Evolutionary conservation across 2,113 vertebrate species (phyloP).

Genomic region (Callaeas wilsoni): DNA sequence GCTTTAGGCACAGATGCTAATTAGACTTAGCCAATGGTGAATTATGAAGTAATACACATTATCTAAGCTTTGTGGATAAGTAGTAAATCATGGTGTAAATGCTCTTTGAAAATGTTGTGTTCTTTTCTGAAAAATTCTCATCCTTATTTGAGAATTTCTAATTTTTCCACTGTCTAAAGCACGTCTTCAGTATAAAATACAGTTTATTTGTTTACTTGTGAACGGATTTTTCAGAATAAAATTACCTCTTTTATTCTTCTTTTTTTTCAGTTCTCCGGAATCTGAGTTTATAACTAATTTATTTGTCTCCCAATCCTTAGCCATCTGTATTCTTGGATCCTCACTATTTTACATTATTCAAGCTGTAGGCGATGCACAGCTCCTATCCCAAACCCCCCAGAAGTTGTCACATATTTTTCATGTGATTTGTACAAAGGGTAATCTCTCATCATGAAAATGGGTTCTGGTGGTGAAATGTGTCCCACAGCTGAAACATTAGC

Average conservation of each 20-base stretch:
- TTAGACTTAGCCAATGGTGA: not conserved
- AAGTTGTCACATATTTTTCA: not conserved
- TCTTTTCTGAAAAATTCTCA: not conserved
- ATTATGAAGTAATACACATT: not conserved
- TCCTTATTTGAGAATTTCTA: not conserved
- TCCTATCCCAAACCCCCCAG: not conserved
- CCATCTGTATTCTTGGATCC: not conserved
- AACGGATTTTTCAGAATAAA: not conserved
- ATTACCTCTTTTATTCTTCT: not conserved
- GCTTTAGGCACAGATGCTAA: not conserved
- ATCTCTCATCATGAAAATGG: not conserved
- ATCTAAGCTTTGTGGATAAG: not conserved
- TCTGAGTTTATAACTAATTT: not conserved
- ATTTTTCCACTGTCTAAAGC: not conserved
- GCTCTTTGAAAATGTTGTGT: not conserved
- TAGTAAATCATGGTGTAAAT: not conserved
- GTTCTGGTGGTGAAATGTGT: conserved; percentile 11
- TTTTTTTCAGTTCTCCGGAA: not conserved
- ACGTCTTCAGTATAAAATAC: not conserved
- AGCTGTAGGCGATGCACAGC: not conserved
- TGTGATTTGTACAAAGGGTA: not conserved
- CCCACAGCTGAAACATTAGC: not conserved
- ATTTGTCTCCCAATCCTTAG: not conserved
- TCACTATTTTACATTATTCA: not conserved
- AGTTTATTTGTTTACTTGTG: not conserved